Evolutionary conservation across 2,888 invertebrate species (phyloP), one percentile per base, ranked within the genome.

Genomic region (Drosophila basisetae): DNA sequence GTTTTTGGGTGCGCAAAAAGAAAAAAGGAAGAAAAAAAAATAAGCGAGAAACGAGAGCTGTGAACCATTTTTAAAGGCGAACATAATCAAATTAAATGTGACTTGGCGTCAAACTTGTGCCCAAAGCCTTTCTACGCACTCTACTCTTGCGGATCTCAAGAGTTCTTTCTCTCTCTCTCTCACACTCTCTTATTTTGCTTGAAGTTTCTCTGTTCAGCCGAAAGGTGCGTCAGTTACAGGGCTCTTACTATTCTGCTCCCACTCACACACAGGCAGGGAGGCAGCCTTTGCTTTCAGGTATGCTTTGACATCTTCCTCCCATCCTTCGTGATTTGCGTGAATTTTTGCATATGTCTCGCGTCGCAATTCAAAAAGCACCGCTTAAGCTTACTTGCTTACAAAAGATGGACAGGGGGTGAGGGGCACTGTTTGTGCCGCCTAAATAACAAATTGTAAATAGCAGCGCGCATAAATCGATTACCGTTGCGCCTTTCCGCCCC

Each of bases 361-460:
- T 80, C 66, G 66, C 52, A 61, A 80, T 79, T 69, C 76, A 73
- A 65, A 73, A 72, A 69, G 63, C 60, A 58, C 28, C 39, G 53
- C 39, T 52, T 30, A 30, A 66, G 59, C 78, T 74, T 65, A 61
- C 56, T 47, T 68, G 66, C 41, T 33, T 60, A 62, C 7, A 28
- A 35, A 16, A 18, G 49, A n/a, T 0, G 11, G 18, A 4, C 22
- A 28, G 33, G 37, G 2, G 13, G 13, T 0, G 31, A n/a, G 7
- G 30, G 6, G 35, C 9, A 22, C n/a, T 68, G 52, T 64, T 61
- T 64, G 56, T 67, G 62, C 59, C 63, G 75, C 68, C 62, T 67
- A 77, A 89, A 87, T 88, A 90, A 75, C 71, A 83, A 88, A 90
- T 90, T 90, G 79, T 84, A 89, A 89, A 85, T 89, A 82, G 88